These are phyloP conservation scores for Callipepla californica DNA, from an alignment of 2,113 vertebrate species.

Conservation along the genomic window DNA sequence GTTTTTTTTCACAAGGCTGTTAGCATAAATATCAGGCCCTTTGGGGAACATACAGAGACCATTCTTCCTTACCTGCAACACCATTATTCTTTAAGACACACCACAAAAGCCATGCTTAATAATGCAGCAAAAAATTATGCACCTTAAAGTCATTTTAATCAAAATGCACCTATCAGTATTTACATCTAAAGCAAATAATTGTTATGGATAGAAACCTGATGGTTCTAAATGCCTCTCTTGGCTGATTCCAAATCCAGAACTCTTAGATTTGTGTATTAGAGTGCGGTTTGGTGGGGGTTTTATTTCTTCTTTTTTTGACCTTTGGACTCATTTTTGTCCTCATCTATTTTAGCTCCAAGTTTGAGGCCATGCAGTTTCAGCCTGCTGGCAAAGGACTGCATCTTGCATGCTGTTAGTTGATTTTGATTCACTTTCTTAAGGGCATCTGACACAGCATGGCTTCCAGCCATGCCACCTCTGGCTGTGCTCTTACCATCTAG, in stretches of 20 bases:
- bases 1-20: background rate
- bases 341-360: conserved; percentile 69
- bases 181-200: conserved; percentile 18
- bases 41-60: background rate
- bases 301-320: background rate
- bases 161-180: background rate
- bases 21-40: background rate
- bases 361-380: conserved; percentile 30
- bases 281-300: background rate
- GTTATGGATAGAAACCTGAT: background rate
- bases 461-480: conserved; percentile 44
- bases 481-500: conserved; percentile 1
- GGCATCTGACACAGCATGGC: conserved; percentile 37
- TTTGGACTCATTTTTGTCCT: conserved; percentile 46
- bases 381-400: conserved; percentile 27
- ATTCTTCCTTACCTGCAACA: background rate
- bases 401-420: conserved; percentile 43
- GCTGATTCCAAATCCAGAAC: conserved; percentile 24
- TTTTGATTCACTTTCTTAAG: conserved; percentile 41
- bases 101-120: background rate
- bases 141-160: background rate
- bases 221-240: background rate
- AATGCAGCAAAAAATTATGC: background rate
- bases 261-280: conserved; percentile 10
- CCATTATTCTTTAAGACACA: background rate